Base-by-base conservation (phyloP, 2,113 vertebrate species). In the Varanus komodoensis region DNA sequence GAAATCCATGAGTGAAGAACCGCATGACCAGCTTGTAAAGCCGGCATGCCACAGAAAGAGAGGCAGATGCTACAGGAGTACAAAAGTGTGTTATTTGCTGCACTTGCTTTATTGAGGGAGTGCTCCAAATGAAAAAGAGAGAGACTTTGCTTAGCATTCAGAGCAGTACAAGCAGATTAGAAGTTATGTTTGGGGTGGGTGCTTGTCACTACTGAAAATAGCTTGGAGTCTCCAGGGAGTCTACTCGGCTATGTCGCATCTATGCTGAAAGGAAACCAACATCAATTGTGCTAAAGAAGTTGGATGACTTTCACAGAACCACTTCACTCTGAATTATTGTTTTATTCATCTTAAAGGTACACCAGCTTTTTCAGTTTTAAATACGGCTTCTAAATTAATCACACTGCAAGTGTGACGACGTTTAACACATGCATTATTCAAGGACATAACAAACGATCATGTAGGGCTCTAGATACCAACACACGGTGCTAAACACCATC, bases 181-280 rank as follows among this genome's bases (percentile, higher is more conserved):
- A 96, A 92, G 91, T 96, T 89, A 68, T 90, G 89, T 92, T 95
- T 93, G 92, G 90, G 92, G 77, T 90, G 91, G 93, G 89, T 91
- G 88, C 81, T 93, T 95, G 91, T 92, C 38, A 1, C 93, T 93
- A 80, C 84, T 91, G 82, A 95, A 95, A 94, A 93, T 86, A 93
- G 86, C 87, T 67, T 89, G 82, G 87, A 89, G 38, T 91, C 89
- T 95, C 89, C 90, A 90, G 82, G 89, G 91, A 89, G 81, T 69
- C 86, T 91, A 73, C 90, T 90, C 84, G 91, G 78, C 90, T 92
- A 84, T 92, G 84, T 84, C 89, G 77, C 82, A 67, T 93, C 64
- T 69, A 25, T 90, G 91, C 84, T 92, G 90, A 93, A 91, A 94
- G 92, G 88, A 93, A 95, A 79, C 44, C 57, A 74, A 85, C 0